Base-by-base conservation (phyloP, 2,888 invertebrate species). In the Eupeodes latifasciatus region DNA sequence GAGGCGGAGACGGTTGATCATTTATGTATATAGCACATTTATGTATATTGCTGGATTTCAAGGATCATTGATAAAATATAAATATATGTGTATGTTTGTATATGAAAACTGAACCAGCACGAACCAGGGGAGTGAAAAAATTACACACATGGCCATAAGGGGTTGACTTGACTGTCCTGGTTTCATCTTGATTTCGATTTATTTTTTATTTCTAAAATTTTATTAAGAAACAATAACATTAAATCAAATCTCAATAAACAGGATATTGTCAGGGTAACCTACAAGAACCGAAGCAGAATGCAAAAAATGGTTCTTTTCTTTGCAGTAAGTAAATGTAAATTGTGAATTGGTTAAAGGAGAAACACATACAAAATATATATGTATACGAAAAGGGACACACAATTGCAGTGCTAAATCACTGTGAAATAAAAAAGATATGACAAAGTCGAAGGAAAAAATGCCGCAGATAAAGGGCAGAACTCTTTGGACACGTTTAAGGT, bases 21-120 rank as follows among this genome's bases (percentile, higher is more conserved):
- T 81, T 14, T 57, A 57, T 57, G 19, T 47, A 47, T 10, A 64
- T 64, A 82, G 72, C 66, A 87, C 72, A n/a, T n/a, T n/a, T n/a
- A n/a, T n/a, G n/a, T n/a, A n/a, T n/a, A n/a, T n/a, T n/a, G n/a
- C n/a, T n/a, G n/a, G n/a, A n/a, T 88, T 88, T 88, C 88, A 88
- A 81, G 88, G 74, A 88, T 88, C 88, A 88, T 88, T 88, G 88
- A 88, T 88, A 88, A 85, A 88, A 81, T 81, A 85, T 81, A 85
- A 88, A 81, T 78, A 40, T 40, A 40, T 27, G 27, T 27, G 27
- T 3, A 27, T 27, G 40, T 40, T 7, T 40, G 40, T 84, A 85
- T 81, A 88, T 78, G 78, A 88, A 83, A 88, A 81, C 69, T 78
- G 71, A 78, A 79, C 76, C 75, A 49, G 16, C 57, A 74, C 71